phyloP scores from a whole-genome alignment of 2,888 invertebrate genomes.

The Ochropacha duplaris region DNA sequence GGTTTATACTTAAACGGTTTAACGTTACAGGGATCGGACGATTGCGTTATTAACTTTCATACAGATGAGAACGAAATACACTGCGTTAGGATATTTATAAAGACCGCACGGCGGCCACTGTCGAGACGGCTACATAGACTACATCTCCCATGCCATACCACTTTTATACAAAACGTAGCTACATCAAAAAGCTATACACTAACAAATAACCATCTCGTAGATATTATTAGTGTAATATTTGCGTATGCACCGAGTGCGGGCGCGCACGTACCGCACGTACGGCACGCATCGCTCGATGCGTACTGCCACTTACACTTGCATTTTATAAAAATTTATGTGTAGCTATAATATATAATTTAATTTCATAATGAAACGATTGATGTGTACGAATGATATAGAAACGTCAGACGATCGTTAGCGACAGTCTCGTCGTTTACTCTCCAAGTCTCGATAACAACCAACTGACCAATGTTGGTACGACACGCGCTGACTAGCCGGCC shows the following conservation, averaged over 20 bases:
- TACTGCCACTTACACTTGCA: constrained; percentile 29
- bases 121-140: constrained; percentile 16
- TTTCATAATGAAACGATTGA: constrained; percentile 65
- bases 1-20: constrained; percentile 6
- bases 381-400: constrained; percentile 75
- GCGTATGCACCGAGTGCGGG: not conserved
- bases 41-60: constrained; percentile 28
- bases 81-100: constrained; percentile 22
- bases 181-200: constrained; percentile 70
- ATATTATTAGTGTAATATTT: constrained; percentile 13
- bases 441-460: constrained; percentile 5
- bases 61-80: constrained; percentile 22
- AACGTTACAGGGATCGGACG: constrained; percentile 28
- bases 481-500: constrained; percentile 42
- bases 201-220: constrained; percentile 62
- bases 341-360: constrained; percentile 48
- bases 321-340: constrained; percentile 51
- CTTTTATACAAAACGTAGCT: constrained; percentile 61
- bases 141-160: constrained; percentile 31
- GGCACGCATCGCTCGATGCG: constrained; percentile 17
- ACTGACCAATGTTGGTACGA: constrained; percentile 24
- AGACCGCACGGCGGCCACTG: constrained; percentile 40
- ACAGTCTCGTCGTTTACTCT: not conserved
- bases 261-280: constrained; percentile 16
- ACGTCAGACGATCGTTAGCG: constrained; percentile 20